Conservation (phyloP, 1,140 invertebrate genomes). For the Tribolium madens region DNA sequence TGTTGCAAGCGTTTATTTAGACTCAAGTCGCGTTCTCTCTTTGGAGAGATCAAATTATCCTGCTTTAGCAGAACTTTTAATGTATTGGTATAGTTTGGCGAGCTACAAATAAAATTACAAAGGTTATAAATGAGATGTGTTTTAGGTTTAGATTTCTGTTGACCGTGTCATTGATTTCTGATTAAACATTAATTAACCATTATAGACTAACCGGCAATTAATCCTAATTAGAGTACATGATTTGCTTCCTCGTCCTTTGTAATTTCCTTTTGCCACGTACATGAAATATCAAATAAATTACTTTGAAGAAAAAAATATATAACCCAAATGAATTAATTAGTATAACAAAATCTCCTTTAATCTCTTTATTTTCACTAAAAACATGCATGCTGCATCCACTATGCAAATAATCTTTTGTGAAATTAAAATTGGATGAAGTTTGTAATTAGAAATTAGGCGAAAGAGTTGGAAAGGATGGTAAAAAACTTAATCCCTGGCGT, state of each 20-base stretch:
- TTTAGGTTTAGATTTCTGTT: too few relatives aligned
- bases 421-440: conserved; percentile 29
- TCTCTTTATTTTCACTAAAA: not conserved
- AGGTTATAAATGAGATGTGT: too few relatives aligned
- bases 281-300: too few relatives aligned
- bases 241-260: too few relatives aligned
- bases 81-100: not conserved
- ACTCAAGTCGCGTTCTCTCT: not conserved
- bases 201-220: too few relatives aligned
- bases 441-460: conserved; percentile 17
- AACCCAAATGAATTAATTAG: not conserved
- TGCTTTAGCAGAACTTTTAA: not conserved
- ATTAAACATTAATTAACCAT: too few relatives aligned
- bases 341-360: not conserved
- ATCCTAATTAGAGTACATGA: too few relatives aligned
- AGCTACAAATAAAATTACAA: not conserved
- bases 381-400: not conserved
- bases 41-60: not conserved
- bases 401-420: conserved; percentile 1
- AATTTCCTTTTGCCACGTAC: too few relatives aligned
- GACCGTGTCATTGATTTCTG: too few relatives aligned
- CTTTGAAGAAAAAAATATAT: not conserved
- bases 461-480: not conserved
- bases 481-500: conserved; percentile 13
- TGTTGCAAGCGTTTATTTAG: not conserved